Evolutionary conservation across 2,888 invertebrate species (phyloP), one percentile per base, ranked within the genome.

Genomic region (Apodemia hepburni): DNA sequence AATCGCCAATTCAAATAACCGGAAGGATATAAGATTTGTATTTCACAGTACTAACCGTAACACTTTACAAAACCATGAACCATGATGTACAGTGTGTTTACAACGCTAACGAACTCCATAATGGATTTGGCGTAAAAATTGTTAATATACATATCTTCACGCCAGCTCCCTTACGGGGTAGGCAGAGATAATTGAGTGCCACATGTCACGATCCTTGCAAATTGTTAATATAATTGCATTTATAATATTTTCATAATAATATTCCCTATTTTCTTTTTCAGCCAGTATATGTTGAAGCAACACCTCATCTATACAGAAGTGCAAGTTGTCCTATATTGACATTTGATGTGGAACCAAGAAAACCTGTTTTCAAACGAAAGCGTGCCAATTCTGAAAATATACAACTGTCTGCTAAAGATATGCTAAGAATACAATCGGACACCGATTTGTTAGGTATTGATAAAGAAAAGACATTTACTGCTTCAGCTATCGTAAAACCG

Each of bases 401-500:
- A 65, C 88, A 92, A 72, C 71, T 88, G 27, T 79, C 82, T 15
- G 79, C 81, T n/a, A 84, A 78, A 74, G 89, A 90, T 60, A 87
- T 92, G 81, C 81, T 95, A 5, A 92, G 95, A 63, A 94, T 95
- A 61, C 94, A 95, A 68, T 97, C 97, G 0, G 97, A 97, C 71
- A 95, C 95, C 0, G 96, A 97, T 80, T 87, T 97, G 58, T 93
- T 94, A 65, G 93, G 94, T 54, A 96, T 97, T 68, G 96, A 97
- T 78, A 95, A 95, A 73, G 94, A 95, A 70, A 94, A 94, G 67
- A 97, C 97, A 0, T 96, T 96, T 75, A 94, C 94, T 22, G 93
- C 94, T 1, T 93, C 94, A 66, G 94, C 94, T 11, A 93, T 95
- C 69, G 93, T 96, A 0, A 95, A 96, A 73, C 96, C 96, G 8